Percentiles rank a stretch among this genome's conserved stretches.
phyloP scores from a whole-genome alignment of 1,140 invertebrate genomes.

The Cherax destructor region DNA sequence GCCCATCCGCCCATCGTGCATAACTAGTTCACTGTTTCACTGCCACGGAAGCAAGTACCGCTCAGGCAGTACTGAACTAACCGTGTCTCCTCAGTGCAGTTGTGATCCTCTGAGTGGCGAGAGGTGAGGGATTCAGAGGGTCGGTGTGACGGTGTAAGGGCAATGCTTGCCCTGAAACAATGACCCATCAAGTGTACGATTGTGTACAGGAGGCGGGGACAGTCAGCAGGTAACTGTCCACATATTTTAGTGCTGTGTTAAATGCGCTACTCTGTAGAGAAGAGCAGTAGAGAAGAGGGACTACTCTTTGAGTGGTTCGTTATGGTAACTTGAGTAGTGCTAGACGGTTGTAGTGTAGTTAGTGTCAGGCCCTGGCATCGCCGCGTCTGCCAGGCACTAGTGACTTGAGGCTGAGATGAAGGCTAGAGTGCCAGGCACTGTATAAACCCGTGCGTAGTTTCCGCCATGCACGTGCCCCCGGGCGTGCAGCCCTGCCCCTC shows the following conservation, averaged over 20 bases:
- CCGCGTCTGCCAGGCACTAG: neutral
- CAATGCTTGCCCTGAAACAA: neutral
- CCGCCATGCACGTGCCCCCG: slow-evolving; percentile 53
- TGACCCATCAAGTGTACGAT: neutral
- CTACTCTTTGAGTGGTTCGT: slow-evolving; percentile 9
- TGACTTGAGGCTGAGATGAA: neutral
- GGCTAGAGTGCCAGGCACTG: neutral
- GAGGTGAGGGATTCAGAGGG: no score
- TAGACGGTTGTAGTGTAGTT: slow-evolving; percentile 42
- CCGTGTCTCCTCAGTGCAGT: no score
- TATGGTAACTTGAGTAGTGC: slow-evolving; percentile 43
- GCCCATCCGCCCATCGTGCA: no score
- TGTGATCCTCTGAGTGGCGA: no score
- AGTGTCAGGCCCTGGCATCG: neutral
- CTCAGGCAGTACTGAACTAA: no score
- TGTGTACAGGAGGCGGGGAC: neutral
- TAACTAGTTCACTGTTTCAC: no score
- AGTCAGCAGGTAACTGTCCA: neutral
- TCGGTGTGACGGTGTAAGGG: neutral
- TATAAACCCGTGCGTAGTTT: neutral
- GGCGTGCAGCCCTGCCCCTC: slow-evolving; percentile 55
- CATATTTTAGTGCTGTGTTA: neutral
- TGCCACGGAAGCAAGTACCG: no score
- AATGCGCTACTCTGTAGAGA: neutral
- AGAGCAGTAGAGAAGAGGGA: neutral